Evolutionary conservation across 2,888 invertebrate species (phyloP).

Genomic region (Rhagophthalmus giganteus): DNA sequence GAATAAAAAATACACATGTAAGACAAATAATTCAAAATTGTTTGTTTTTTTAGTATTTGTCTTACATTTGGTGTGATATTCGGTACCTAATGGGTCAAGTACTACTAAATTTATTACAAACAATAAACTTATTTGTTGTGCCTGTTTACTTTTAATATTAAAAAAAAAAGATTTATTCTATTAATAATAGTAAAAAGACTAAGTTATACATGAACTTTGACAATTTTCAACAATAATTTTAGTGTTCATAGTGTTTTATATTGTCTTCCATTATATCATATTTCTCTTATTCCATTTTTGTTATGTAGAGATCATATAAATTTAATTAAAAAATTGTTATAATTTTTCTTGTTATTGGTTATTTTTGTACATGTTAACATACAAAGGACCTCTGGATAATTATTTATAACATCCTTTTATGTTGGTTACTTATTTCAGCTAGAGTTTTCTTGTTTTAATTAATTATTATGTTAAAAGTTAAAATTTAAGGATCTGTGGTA

Average conservation of each 20-base stretch:
- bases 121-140: background rate
- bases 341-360: background rate
- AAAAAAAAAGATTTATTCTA: background rate
- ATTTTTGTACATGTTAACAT: no score
- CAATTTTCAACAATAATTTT: background rate
- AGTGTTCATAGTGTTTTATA: background rate
- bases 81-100: background rate
- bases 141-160: background rate
- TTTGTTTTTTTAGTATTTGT: background rate
- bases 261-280: conserved; percentile 18
- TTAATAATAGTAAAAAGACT: background rate
- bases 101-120: background rate
- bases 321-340: conserved; percentile 14
- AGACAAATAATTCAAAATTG: conserved; percentile 4
- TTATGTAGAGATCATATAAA: conserved; percentile 18
- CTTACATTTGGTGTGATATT: background rate
- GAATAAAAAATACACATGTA: conserved; percentile 1
- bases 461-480: background rate
- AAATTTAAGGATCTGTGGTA: background rate
- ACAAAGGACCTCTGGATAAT: no score
- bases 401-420: no score
- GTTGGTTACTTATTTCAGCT: no score
- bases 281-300: conserved; percentile 25
- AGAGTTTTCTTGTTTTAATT: no score
- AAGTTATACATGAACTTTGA: background rate